Base-by-base conservation (phyloP, 2,888 invertebrate species). In the Dryadula phaetusa region DNA sequence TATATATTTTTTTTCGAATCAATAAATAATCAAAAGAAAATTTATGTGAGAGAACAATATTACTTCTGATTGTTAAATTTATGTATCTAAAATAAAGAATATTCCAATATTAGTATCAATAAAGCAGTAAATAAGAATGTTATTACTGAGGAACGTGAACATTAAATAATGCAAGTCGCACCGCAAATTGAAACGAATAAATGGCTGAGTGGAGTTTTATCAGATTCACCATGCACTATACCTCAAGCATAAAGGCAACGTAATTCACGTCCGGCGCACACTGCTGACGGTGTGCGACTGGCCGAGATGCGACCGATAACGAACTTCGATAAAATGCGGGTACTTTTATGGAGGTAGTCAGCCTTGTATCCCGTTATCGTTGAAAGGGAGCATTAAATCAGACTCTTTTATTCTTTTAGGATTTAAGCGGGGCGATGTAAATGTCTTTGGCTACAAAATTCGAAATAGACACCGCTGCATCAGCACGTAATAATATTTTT, bases 331-430 rank as follows among this genome's bases (percentile, higher is more conserved):
- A 85, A 86, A 84, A 82, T 79, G 83, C 81, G 83, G 85, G 83
- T 86, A 86, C 85, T 86, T 88, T 90, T 88, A 90, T 88, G 82
- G 82, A 65, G 64, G 64, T 65, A 65, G 58, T 40, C 40, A 65
- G 58, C 49, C 58, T 82, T 83, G 87, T 84, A 86, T 84, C 80
- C 84, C 85, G 88, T 88, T 91, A 91, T 91, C 91, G 86, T 62
- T 62, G 56, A 62, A 65, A 60, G 82, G 83, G 82, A 82, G 85
- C 85, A 80, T 83, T 89, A 87, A 90, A 90, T 90, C 90, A 90
- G 84, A 79, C 79, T 82, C 82, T 84, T 87, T 83, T 87, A 85
- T 88, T 86, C 87, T 64, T 72, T 70, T 61, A 62, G 62, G 52
- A 60, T 56, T 52, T 63, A 61, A 69, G 49, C 62, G 68, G 53